Evolutionary conservation across 2,888 invertebrate genomes (phyloP), one percentile per base, ranked within the genome.

Genomic region (Leptura quadrifasciata): DNA sequence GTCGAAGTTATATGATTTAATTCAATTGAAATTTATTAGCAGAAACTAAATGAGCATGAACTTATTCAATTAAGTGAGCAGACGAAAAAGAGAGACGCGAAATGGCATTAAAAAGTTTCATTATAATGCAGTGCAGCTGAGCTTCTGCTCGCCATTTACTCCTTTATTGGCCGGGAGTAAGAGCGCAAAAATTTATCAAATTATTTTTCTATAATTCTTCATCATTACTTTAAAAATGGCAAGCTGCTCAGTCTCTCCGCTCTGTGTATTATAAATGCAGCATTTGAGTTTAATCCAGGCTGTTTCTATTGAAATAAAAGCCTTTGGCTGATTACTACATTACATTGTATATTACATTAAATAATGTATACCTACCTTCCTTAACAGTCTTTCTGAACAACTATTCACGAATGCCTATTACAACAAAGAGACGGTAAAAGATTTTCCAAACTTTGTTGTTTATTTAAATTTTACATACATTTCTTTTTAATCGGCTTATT

Each of bases 91-190:
- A 31, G 24, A 60, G 60, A 17, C 27, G 10, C 60, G 5, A 60
- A 60, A 60, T 31, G 60, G 8, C 27, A 60, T 60, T 60, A 60
- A 27, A 60, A 60, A 60, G 24, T 60, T 60, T 60, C 60, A 60
- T 21, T 60, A 27, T 60, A 27, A 21, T 17, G 60, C 31, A 27
- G 21, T 27, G 27, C 15, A 21, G 60, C 24, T 20, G 24, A 60
- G 27, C n/a, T 60, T 58, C 24, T 60, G n/a, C 60, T 20, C n/a
- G 15, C 27, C 24, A 3, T 9, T 60, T 5, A 27, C n/a, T 21
- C 60, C 60, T 27, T 60, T 60, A n/a, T 9, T 9, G 60, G 8
- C n/a, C 15, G 8, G 15, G 4, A 60, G 47, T 47, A n/a, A n/a
- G 3, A 5, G n/a, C 15, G 15, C 17, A 47, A 47, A 31, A n/a